Evolutionary conservation across 2,113 vertebrate genomes (phyloP).

Genomic region (Ochotona princeps): DNA sequence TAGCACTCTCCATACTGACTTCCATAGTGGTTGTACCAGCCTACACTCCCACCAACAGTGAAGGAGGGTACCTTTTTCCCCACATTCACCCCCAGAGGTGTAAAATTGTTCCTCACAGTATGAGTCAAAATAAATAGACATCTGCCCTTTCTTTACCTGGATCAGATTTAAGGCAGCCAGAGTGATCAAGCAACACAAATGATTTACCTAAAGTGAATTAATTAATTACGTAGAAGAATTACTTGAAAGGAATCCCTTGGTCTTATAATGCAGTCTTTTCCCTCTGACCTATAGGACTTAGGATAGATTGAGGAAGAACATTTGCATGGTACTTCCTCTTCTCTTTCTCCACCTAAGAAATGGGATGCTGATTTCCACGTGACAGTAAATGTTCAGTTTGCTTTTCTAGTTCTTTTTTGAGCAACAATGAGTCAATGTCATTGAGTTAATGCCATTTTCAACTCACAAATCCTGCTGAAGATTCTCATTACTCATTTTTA

Average conservation of each 20-base stretch:
- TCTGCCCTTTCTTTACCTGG: not conserved
- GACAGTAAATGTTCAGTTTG: accelerated
- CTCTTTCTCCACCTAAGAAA: not conserved
- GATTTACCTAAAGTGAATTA: not conserved
- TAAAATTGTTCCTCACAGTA: not conserved
- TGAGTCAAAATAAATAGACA: not conserved
- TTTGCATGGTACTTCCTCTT: accelerated
- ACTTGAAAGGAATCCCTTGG: not conserved
- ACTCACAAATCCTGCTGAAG: not conserved
- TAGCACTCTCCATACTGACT: too few relatives aligned
- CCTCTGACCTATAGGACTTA: accelerated
- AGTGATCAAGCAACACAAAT: not conserved
- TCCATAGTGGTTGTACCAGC: too few relatives aligned
- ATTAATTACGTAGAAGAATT: not conserved
- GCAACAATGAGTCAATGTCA: not conserved
- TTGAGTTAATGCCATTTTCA: not conserved
- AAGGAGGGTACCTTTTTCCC: too few relatives aligned
- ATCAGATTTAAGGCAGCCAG: not conserved
- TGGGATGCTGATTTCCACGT: not conserved
- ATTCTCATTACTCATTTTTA: not conserved
- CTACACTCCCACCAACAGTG: too few relatives aligned
- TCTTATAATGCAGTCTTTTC: not conserved
- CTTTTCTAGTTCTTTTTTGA: not conserved
- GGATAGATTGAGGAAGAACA: not conserved
- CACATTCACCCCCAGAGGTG: too few relatives aligned